These are phyloP conservation scores for Tetramorium parvispinum DNA, from an alignment of 1,140 invertebrate genomes.

Conservation along the genomic window DNA sequence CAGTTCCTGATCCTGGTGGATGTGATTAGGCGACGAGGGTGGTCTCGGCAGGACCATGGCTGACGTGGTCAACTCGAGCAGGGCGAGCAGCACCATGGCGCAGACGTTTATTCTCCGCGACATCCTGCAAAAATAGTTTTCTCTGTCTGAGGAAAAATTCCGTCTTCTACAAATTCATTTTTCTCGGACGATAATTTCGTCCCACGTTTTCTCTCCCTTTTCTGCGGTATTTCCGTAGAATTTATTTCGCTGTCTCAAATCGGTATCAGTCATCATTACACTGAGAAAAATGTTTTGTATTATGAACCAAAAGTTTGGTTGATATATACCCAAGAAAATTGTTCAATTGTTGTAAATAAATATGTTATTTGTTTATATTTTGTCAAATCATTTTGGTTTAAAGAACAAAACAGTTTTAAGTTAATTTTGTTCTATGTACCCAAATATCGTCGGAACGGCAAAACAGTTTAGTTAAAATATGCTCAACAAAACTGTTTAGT, in stretches of 20 bases:
- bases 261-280: background rate
- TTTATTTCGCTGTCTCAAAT: background rate
- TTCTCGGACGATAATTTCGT: background rate
- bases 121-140: slow-evolving; percentile 75
- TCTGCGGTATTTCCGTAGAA: background rate
- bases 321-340: too few species aligned
- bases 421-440: too few species aligned
- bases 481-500: too few species aligned
- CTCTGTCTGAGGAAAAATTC: background rate
- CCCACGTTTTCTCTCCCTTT: background rate
- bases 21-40: slow-evolving; percentile 80
- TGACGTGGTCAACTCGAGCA: slow-evolving; percentile 72
- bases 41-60: slow-evolving; percentile 83
- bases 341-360: too few species aligned
- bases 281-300: too few species aligned
- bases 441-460: too few species aligned
- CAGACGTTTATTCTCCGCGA: slow-evolving; percentile 61
- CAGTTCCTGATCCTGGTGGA: slow-evolving; percentile 69
- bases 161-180: background rate
- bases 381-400: too few species aligned
- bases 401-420: too few species aligned
- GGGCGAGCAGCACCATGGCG: slow-evolving; percentile 67
- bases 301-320: too few species aligned
- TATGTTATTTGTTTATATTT: too few species aligned
- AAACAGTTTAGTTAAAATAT: too few species aligned